phyloP scores from a whole-genome alignment of 2,797 vertebrate species.

The Picus viridis region DNA sequence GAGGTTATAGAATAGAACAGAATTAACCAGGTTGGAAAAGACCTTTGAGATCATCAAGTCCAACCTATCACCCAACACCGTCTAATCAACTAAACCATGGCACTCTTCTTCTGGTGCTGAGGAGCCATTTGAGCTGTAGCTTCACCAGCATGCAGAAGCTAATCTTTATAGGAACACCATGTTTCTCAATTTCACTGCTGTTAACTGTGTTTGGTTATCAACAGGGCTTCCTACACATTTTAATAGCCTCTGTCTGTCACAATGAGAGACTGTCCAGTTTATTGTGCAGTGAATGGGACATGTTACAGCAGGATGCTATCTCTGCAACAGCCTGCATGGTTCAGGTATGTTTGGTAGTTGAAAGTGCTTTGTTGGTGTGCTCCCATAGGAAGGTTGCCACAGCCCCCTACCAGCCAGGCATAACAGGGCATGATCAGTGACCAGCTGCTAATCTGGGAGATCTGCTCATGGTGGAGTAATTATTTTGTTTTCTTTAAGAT shows the following conservation, averaged over 20 bases:
- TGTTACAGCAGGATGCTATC: neutral
- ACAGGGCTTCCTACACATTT: neutral
- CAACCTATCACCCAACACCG: too few species aligned
- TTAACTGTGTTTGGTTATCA: neutral
- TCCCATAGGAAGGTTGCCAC: neutral
- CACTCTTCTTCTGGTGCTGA: too few species aligned
- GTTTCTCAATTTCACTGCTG: neutral
- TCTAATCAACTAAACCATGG: too few species aligned
- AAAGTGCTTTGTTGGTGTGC: neutral
- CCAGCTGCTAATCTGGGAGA: neutral
- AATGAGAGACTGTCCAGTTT: accelerated
- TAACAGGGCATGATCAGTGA: neutral
- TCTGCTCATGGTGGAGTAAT: neutral
- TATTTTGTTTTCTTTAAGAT: neutral
- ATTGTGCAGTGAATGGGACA: accelerated
- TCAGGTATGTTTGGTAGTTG: too few species aligned
- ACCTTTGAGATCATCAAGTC: too few species aligned
- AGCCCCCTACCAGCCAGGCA: neutral
- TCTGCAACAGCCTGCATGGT: neutral
- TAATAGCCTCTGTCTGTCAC: neutral
- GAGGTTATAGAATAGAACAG: too few species aligned
- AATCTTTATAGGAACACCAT: neutral
- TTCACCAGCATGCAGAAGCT: neutral
- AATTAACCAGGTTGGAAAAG: too few species aligned
- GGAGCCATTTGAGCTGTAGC: neutral